Evolutionary conservation across 2,113 vertebrate genomes (phyloP), one percentile per base, ranked within the genome.

Genomic region (Pardalotus punctatus): DNA sequence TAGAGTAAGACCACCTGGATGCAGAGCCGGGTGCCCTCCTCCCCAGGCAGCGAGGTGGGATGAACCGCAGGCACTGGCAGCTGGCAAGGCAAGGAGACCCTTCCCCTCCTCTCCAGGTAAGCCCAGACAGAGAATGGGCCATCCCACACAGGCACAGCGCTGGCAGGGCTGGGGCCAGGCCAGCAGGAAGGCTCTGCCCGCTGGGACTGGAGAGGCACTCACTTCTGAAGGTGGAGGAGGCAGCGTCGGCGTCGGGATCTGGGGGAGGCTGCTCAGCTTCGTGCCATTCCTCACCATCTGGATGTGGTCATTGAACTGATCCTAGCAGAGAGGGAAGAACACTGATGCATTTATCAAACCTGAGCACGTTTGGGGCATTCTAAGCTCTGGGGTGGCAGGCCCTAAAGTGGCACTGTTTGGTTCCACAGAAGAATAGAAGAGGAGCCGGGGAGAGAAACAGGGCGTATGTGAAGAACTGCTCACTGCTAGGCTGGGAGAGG

Each of bases 271-370:
- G 95, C 98, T 98, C 51, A 99, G 85, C 87, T 98, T 98, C 3
- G 98, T 97, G 12, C 99, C 99, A 4, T 98, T 98, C 66, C 98
- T 98, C 42, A 99, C 98, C 71, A 98, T 97, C 95, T 98, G 98
- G 86, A 99, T 98, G 48, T 99, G 98, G 47, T 98, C 98, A 5
- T 98, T 98, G 97, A 98, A 99, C 47, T 98, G 98, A 54, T 96
- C 98, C 98, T 99, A 56, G 57, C 61, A 74, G 53, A 69, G 7
- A 77, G 36, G 67, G 47, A 77, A 56, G 54, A 29, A 38, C 74
- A 50, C 0, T 0, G 9, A 20, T 0, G 0, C 5, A 0, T 10
- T 62, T 7, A 38, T 7, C 53, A 14, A 28, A 66, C 5, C 65
- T 3, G 8, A 17, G 40, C 28, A 27, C 48, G 47, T 4, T 1